These are phyloP conservation scores for Drosophila helvetica DNA, from an alignment of 2,888 invertebrate species.

Conservation along the genomic window DNA sequence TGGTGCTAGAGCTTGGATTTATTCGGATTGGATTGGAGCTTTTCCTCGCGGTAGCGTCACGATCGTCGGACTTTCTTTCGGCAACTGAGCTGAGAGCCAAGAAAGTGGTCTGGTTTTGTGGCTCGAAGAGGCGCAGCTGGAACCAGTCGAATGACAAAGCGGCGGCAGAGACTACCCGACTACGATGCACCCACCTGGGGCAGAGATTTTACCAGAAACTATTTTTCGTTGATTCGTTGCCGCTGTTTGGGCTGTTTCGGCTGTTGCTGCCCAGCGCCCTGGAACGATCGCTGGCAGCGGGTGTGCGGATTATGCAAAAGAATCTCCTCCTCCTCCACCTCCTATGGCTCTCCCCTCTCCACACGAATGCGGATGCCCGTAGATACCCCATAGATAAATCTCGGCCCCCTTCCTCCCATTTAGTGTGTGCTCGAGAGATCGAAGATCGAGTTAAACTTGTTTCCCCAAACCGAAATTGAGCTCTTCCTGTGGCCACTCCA, in stretches of 20 bases:
- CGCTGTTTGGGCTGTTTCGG: constrained; percentile 15
- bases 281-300: constrained; percentile 41
- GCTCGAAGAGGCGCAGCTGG: constrained; percentile 61
- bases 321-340: constrained; percentile 8
- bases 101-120: constrained; percentile 83
- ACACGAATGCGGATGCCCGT: constrained; percentile 27
- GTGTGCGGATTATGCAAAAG: constrained; percentile 37
- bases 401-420: not conserved
- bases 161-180: constrained; percentile 30
- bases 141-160: constrained; percentile 56
- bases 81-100: constrained; percentile 81
- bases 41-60: constrained; percentile 57
- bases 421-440: constrained; percentile 17
- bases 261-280: constrained; percentile 47
- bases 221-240: constrained; percentile 19
- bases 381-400: constrained; percentile 16
- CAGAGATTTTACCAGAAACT: constrained; percentile 49
- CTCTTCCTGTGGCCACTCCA: constrained; percentile 53
- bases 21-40: constrained; percentile 19
- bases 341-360: not conserved
- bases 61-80: constrained; percentile 82
- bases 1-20: not conserved
- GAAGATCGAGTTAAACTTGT: constrained; percentile 61
- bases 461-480: constrained; percentile 46
- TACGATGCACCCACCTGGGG: constrained; percentile 54